A percentile compares a stretch with the other conserved stretches of the same genome.
Conservation (phyloP, 2,888 invertebrate species). For the Calliphora vomitoria region DNA sequence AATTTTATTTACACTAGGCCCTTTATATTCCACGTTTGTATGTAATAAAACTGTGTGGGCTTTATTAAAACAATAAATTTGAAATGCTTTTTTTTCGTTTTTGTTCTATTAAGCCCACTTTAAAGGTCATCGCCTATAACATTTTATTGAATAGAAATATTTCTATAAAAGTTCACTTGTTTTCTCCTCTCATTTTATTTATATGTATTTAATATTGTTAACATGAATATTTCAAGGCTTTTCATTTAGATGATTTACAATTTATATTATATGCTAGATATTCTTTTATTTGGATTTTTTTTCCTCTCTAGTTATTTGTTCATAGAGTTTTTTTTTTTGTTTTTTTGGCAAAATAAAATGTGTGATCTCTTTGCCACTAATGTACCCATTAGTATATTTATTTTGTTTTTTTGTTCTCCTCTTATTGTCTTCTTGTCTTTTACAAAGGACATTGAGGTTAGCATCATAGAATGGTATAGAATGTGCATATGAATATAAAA, state of each 20-base stretch:
- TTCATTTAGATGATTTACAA: conserved; percentile 67
- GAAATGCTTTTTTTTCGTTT: background rate
- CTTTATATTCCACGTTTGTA: too few relatives aligned
- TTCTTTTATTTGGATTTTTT: conserved; percentile 38
- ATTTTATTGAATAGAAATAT: conserved; percentile 62
- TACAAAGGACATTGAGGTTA: conserved; percentile 63
- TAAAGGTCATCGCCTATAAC: conserved; percentile 70
- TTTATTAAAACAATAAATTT: conserved; percentile 60
- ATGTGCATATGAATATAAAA: conserved; percentile 49
- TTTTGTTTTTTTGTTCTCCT: conserved; percentile 16
- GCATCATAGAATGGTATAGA: conserved; percentile 10
- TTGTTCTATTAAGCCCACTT: conserved; percentile 50
- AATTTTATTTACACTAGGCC: background rate
- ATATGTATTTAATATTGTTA: conserved; percentile 70
- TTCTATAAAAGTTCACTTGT: too few relatives aligned
- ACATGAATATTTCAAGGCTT: conserved; percentile 68
- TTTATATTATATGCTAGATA: conserved; percentile 23
- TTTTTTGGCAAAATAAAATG: conserved; percentile 67
- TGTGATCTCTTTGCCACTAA: conserved; percentile 71
- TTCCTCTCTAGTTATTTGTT: background rate
- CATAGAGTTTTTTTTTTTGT: conserved; percentile 8
- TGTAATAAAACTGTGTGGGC: conserved; percentile 15
- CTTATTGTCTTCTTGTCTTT: conserved; percentile 22
- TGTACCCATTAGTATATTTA: conserved; percentile 70
- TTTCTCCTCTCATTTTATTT: conserved; percentile 33